Evolutionary conservation across 2,888 invertebrate genomes (phyloP).

Genomic region (Orthosia incerta): DNA sequence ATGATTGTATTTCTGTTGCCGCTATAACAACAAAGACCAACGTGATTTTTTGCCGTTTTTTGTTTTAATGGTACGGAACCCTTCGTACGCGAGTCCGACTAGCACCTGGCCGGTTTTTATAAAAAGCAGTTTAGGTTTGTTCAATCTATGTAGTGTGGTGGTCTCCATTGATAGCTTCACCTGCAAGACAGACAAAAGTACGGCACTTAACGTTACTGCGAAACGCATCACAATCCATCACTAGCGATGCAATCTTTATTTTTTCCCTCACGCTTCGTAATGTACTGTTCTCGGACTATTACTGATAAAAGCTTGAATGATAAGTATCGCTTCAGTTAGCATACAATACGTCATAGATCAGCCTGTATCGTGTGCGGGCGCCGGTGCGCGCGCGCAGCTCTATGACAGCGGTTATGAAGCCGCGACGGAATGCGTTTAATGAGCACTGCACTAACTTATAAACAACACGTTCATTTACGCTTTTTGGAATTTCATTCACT

Average conservation of each 20-base stretch:
- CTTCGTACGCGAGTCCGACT: no score
- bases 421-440: slow-evolving; percentile 83
- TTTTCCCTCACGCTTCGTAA: slow-evolving; percentile 57
- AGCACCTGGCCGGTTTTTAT: no score
- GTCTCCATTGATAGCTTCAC: background rate
- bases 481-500: slow-evolving; percentile 88
- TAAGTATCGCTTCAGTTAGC: slow-evolving; percentile 63
- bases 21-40: no score
- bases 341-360: slow-evolving; percentile 64
- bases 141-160: background rate
- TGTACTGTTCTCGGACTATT: slow-evolving; percentile 38
- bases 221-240: slow-evolving; percentile 43
- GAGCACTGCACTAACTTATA: slow-evolving; percentile 85
- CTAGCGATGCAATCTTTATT: slow-evolving; percentile 48
- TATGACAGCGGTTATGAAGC: slow-evolving; percentile 75
- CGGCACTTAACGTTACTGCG: background rate
- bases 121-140: no score
- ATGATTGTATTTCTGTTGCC: no score
- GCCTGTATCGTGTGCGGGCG: slow-evolving; percentile 59
- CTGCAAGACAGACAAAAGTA: slow-evolving; percentile 5
- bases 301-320: slow-evolving; percentile 60
- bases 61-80: no score
- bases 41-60: no score
- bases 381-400: slow-evolving; percentile 61
- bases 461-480: slow-evolving; percentile 84